A percentile compares a stretch with the other conserved stretches of the same genome.
Conservation (phyloP, 2,888 invertebrate species). For the Endomychus coccineus region DNA sequence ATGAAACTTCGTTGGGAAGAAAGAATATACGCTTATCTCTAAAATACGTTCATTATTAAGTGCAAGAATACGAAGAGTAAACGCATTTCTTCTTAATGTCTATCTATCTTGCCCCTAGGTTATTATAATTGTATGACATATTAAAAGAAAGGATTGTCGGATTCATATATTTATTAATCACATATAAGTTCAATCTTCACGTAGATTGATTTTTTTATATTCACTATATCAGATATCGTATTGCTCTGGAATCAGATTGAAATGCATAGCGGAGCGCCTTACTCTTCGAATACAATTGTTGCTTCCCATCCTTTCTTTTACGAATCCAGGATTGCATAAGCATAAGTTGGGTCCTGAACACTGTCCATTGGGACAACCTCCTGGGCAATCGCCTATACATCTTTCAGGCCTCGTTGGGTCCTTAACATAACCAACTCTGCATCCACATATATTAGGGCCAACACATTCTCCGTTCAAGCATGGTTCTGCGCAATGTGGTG, state of each 20-base stretch:
- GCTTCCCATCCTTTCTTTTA: constrained; percentile 59
- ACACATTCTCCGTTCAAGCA: constrained; percentile 48
- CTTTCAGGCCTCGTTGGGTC: constrained; percentile 38
- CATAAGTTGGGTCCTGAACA: constrained; percentile 70
- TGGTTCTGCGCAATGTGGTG: constrained; percentile 43
- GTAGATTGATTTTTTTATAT: too few species aligned
- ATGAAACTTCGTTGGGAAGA: too few species aligned
- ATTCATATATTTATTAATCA: too few species aligned
- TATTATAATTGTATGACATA: too few species aligned
- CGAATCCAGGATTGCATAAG: constrained; percentile 62
- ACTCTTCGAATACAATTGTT: constrained; percentile 53
- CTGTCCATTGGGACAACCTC: constrained; percentile 66
- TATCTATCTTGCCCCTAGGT: too few species aligned
- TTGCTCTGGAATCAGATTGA: constrained; percentile 36
- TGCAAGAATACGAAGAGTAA: too few species aligned
- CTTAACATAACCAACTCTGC: constrained; percentile 41
- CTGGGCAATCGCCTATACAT: constrained; percentile 53
- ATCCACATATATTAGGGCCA: constrained; percentile 41
- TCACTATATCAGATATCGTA: too few species aligned
- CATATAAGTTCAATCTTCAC: too few species aligned
- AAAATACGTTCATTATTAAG: too few species aligned
- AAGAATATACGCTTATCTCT: too few species aligned
- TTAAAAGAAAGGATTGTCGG: too few species aligned
- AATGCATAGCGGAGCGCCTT: constrained; percentile 38
- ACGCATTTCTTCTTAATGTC: too few species aligned